Base-by-base conservation (phyloP, 2,888 invertebrate species). In the Meandrusa payeni region DNA sequence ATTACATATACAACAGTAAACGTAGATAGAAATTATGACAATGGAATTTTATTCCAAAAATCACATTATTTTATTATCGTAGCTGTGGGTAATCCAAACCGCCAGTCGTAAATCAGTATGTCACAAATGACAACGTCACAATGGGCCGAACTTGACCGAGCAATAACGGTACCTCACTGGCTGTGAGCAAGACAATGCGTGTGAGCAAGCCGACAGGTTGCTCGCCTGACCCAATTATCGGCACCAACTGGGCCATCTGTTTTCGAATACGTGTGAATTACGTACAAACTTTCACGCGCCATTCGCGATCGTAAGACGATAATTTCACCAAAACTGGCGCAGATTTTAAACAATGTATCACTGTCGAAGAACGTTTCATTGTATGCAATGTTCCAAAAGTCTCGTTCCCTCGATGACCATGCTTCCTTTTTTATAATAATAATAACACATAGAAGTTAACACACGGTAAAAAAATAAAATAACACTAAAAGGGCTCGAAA, bases 151-250 rank as follows among this genome's bases (percentile, higher is more conserved):
- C 80, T 78, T 83, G 82, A 82, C 82, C 82, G 79, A 68, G 65
- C 63, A 63, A 48, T 86, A 86, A 86, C 86, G 86, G 86, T 76
- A 82, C 70, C 22, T 64, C 50, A 60, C 65, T 51, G 58, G 62
- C 64, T 64, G 56, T 69, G 68, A 75, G 67, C 83, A 83, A 86
- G 82, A 44, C 44, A 44, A 44, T 44, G 38, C 44, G 33, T 44
- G 82, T 81, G 82, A 78, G 79, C 68, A 73, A 75, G 70, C 66
- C 69, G 69, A 69, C 86, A 85, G 87, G 85, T 85, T 85, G 82
- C 79, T 80, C 80, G 80, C 63, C 76, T 85, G 82, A 86, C 87
- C 85, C 72, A 86, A 86, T 85, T 85, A 83, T 78, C 69, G 60
- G 47, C 54, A 53, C 64, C 61, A 76, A 80, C 74, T 80, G 69